Evolutionary conservation across 2,113 vertebrate genomes (phyloP).

Genomic region (Odocoileus hemionus): DNA sequence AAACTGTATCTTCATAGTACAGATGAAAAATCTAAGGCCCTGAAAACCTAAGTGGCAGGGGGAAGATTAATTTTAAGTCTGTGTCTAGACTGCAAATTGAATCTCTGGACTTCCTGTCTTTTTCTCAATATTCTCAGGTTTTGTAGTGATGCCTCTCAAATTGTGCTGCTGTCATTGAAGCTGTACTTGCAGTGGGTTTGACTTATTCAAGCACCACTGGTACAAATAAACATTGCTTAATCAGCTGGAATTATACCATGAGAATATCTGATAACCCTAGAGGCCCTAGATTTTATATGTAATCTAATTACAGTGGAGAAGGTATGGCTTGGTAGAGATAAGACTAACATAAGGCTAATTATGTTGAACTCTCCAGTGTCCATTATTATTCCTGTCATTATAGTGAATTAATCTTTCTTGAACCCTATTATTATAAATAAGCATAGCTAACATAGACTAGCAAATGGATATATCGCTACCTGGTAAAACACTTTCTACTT

Average conservation of each 20-base stretch:
- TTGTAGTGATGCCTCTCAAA: not conserved
- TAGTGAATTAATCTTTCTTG: not conserved
- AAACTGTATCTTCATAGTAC: not conserved
- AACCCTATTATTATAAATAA: not conserved
- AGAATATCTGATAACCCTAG: not conserved
- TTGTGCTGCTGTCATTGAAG: not conserved
- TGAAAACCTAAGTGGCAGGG: not conserved
- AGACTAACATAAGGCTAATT: not conserved
- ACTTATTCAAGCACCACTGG: not conserved
- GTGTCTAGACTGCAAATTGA: not conserved
- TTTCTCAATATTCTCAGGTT: not conserved
- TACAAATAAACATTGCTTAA: not conserved
- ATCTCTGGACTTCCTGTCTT: not conserved
- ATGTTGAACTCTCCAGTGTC: not conserved
- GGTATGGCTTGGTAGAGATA: not conserved
- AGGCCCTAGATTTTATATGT: not conserved
- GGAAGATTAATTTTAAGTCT: not conserved
- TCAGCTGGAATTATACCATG: rapidly evolving
- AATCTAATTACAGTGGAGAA: not conserved
- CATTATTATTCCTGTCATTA: not conserved
- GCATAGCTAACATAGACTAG: not conserved
- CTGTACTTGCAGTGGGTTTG: not conserved
- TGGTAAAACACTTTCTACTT: not conserved
- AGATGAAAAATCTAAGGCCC: not conserved
- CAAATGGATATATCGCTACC: not conserved